Percentiles rank a stretch among this genome's conserved stretches.
Evolutionary conservation across 2,888 invertebrate species (phyloP).

Genomic region (Papilio elwesi): DNA sequence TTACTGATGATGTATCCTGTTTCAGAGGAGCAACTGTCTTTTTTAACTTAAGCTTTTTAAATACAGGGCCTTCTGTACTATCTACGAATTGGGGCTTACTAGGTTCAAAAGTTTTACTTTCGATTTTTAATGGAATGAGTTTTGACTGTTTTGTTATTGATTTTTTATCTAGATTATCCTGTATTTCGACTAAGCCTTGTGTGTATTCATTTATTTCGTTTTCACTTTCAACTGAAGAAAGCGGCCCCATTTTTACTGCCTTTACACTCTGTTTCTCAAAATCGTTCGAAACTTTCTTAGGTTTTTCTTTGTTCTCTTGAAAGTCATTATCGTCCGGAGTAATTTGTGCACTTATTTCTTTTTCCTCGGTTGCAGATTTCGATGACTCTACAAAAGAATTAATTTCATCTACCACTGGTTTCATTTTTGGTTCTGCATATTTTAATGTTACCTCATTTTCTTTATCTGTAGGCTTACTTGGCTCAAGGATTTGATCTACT

Average conservation of each 20-base stretch:
- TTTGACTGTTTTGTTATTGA: slow-evolving; percentile 54
- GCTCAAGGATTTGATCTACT: not conserved
- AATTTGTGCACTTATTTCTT: not conserved
- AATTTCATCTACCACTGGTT: not conserved
- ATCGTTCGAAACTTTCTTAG: not conserved
- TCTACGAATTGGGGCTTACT: slow-evolving; percentile 86
- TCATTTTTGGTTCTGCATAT: not conserved
- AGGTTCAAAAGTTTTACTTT: slow-evolving; percentile 85
- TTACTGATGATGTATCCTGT: slow-evolving; percentile 65
- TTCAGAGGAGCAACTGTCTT: slow-evolving; percentile 83
- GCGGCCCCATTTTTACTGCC: not conserved
- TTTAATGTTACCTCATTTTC: not conserved
- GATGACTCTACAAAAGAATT: not conserved
- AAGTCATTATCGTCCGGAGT: not conserved
- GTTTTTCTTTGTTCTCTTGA: too few species aligned
- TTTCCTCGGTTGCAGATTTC: not conserved
- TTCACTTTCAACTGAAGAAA: slow-evolving; percentile 20
- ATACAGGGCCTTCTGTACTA: slow-evolving; percentile 84
- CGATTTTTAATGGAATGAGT: slow-evolving; percentile 85
- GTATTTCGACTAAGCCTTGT: slow-evolving; percentile 27
- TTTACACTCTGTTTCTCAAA: not conserved
- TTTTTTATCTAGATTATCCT: slow-evolving; percentile 29
- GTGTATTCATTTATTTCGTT: slow-evolving; percentile 17
- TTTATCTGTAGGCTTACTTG: not conserved
- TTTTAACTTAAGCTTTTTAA: slow-evolving; percentile 88